Evolutionary conservation across 2,888 invertebrate species (phyloP), one percentile per base, ranked within the genome.

Genomic region (Apoderus coryli): DNA sequence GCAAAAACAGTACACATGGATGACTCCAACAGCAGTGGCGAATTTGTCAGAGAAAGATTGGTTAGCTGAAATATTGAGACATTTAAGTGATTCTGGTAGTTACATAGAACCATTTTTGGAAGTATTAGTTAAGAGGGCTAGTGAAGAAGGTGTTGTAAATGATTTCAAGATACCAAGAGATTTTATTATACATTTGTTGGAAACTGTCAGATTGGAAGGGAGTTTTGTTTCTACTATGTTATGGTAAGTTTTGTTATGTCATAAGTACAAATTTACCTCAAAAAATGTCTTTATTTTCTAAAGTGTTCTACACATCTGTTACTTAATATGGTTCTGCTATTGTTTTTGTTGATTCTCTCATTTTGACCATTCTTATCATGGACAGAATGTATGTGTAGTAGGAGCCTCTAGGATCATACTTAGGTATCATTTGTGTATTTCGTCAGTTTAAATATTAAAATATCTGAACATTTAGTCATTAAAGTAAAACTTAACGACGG

Each of bases 131-230:
- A 58, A 58, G 3, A 62, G 61, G 13, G 54, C 66, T 1, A 51
- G 77, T 3, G 48, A 58, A 1, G 52, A 61, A 12, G 57, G 73
- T 28, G 62, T 72, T 27, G 52, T 38, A 19, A 36, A 54, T 3
- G 57, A 67, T 38, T 49, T 54, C n/a, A 59, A 61, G n/a, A 50
- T 55, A n/a, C 64, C 66, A 34, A 62, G 63, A 35, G 50, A 53
- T 2, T 64, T 76, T 43, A 60, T 76, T 0, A 62, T 67, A 30
- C 59, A 64, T 23, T 50, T 81, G 12, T 49, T 81, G 16, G 57
- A 63, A 29, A 64, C 68, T 32, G 56, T 81, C n/a, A 63, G 65
- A 32, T 56, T 80, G 25, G 64, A 68, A 16, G 54, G 61, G 16
- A 50, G 59, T 5, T 64, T 68, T 14, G 67, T 73, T 4, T 61